Base-by-base conservation (phyloP, 2,113 vertebrate genomes). In the Nothocercus julius region DNA sequence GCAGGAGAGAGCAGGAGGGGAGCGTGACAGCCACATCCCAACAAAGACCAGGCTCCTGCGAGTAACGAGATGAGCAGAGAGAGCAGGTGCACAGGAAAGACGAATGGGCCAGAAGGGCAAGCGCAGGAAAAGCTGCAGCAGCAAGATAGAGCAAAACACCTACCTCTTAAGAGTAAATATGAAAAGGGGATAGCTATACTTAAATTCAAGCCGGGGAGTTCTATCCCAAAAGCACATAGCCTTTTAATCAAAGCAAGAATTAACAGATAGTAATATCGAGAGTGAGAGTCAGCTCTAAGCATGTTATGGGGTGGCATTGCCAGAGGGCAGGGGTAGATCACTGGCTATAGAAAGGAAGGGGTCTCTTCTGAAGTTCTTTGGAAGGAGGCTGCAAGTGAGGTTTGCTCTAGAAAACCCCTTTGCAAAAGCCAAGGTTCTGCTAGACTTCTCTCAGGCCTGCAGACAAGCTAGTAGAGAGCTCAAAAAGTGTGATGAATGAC, bases 1-100 rank as follows among this genome's bases (percentile, higher is more conserved):
- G 32, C 73, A 73, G 64, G 91, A 86, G n/a, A 62, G 59, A 66
- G 69, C 78, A 88, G 64, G 66, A 62, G 59, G 87, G 64, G 67
- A 62, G 59, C 82, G 44, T 58, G 44, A 78, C 72, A 86, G 84
- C 54, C 62, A 45, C 16, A 24, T 38, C 14, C 40, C 77, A 45
- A 49, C 40, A 93, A 61, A 85, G 62, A 42, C 40, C 36, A 56
- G 49, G 47, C 24, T 93, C 17, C 34, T 79, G 27, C 28, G 53
- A 30, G 76, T 91, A 83, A 56, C 38, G 36, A 85, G 70, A 85
- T 77, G 80, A 3, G 70, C 27, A 76, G 67, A 81, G 51, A 63
- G 58, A 76, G 42, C 40, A 80, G 47, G 62, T 63, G 72, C 54
- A 21, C 16, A 54, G 73, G n/a, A 64, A 38, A 77, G 70, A 73